A percentile compares a stretch with the other conserved stretches of the same genome.
Evolutionary conservation across 53 echinoderm and acorn worm genomes (phyloP).

Genomic region (Paracentrotus lividus): DNA sequence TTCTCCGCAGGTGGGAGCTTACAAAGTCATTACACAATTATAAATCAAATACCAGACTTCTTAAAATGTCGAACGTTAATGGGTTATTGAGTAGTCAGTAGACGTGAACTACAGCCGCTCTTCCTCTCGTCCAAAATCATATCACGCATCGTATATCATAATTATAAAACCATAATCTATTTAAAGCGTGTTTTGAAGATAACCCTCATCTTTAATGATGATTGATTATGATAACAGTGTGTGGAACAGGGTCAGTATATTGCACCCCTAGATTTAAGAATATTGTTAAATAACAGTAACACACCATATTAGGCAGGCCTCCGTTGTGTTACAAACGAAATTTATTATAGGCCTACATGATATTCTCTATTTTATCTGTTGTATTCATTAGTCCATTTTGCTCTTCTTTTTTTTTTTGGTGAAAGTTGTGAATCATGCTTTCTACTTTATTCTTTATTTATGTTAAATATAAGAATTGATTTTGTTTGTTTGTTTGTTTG

Average conservation of each 20-base stretch:
- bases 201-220: neutral
- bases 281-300: too few species aligned
- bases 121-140: neutral
- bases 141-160: neutral
- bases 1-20: constrained; percentile 49
- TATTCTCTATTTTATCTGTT: too few species aligned
- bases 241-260: neutral
- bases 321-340: too few species aligned
- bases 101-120: constrained; percentile 24
- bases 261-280: too few species aligned
- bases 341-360: too few species aligned
- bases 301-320: too few species aligned
- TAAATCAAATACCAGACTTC: constrained; percentile 43
- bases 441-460: too few species aligned
- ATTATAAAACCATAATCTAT: neutral
- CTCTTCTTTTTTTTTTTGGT: too few species aligned
- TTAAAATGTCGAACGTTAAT: constrained; percentile 54
- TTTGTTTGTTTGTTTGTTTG: too few species aligned
- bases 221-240: neutral
- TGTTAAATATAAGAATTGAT: too few species aligned
- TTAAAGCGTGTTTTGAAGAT: neutral
- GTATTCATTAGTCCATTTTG: too few species aligned
- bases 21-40: constrained; percentile 67
- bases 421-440: too few species aligned
- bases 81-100: constrained; percentile 28